Percentiles rank a stretch among this genome's conserved stretches.
These are phyloP conservation scores for Dasyornis broadbenti DNA, from an alignment of 2,113 vertebrate species.

Conservation along the genomic window DNA sequence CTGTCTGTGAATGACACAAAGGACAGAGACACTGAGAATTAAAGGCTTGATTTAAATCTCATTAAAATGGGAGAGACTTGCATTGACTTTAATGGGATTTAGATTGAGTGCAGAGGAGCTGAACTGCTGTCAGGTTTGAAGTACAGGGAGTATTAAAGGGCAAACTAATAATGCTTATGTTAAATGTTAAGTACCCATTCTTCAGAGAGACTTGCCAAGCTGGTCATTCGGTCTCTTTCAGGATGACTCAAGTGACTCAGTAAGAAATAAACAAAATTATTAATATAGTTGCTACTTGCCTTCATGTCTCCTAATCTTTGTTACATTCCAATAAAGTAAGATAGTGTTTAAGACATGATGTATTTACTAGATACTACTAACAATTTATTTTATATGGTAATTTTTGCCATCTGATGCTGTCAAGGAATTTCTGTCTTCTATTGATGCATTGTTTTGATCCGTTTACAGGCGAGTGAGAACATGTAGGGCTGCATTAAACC, in stretches of 20 bases:
- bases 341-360: not conserved
- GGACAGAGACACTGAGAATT: not conserved
- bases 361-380: not conserved
- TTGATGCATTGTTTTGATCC: not conserved
- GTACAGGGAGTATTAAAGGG: conserved; percentile 32
- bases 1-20: not conserved
- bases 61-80: conserved; percentile 32
- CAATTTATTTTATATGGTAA: not conserved
- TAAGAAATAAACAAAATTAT: conserved; percentile 6
- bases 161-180: conserved; percentile 41
- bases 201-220: conserved; percentile 12
- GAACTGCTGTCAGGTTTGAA: conserved; percentile 14
- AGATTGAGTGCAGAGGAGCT: conserved; percentile 10
- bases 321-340: not conserved
- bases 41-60: conserved; percentile 45
- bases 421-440: not conserved
- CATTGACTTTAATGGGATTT: conserved; percentile 48
- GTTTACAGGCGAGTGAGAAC: not conserved
- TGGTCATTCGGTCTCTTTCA: conserved; percentile 5
- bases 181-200: conserved; percentile 30
- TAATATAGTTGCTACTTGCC: not conserved
- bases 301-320: not conserved
- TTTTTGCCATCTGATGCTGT: not conserved
- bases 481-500: not conserved
- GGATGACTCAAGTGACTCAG: not conserved